Evolutionary conservation across 2,888 invertebrate species (phyloP).

Genomic region (Acanthosepion lycidas): DNA sequence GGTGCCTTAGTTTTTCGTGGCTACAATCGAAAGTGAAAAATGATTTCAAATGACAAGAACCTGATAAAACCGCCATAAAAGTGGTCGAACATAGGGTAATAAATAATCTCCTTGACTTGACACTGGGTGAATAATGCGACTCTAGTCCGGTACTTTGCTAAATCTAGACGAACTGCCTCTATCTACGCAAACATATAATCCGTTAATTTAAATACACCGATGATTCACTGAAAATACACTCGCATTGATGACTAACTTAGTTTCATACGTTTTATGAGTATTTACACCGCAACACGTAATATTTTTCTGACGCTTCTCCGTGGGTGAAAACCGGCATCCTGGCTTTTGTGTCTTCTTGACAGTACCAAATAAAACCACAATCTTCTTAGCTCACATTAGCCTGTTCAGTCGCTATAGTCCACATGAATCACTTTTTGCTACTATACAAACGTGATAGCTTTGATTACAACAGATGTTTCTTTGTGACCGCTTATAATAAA

Average conservation of each 20-base stretch:
- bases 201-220: not conserved
- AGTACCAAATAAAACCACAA: too few relatives aligned
- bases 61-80: not conserved
- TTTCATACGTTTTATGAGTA: not conserved
- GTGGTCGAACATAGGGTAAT: not conserved
- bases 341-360: too few relatives aligned
- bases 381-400: too few relatives aligned
- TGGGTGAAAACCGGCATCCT: too few relatives aligned
- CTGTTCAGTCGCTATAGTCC: too few relatives aligned
- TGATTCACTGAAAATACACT: not conserved
- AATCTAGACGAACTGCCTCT: not conserved
- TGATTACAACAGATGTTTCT: too few relatives aligned
- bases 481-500: too few relatives aligned
- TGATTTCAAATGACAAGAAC: not conserved
- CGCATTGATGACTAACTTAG: not conserved
- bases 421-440: too few relatives aligned
- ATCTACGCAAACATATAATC: not conserved
- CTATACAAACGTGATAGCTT: too few relatives aligned
- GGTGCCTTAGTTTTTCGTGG: too few relatives aligned
- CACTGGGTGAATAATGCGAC: not conserved
- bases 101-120: not conserved
- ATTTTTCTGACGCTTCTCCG: too few relatives aligned
- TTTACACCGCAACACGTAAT: too few relatives aligned
- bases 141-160: not conserved
- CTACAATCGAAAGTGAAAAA: not conserved